Percentiles rank a stretch among this genome's conserved stretches.
Conservation (phyloP, 2,113 vertebrate genomes). For the Prietella phreatophila region DNA sequence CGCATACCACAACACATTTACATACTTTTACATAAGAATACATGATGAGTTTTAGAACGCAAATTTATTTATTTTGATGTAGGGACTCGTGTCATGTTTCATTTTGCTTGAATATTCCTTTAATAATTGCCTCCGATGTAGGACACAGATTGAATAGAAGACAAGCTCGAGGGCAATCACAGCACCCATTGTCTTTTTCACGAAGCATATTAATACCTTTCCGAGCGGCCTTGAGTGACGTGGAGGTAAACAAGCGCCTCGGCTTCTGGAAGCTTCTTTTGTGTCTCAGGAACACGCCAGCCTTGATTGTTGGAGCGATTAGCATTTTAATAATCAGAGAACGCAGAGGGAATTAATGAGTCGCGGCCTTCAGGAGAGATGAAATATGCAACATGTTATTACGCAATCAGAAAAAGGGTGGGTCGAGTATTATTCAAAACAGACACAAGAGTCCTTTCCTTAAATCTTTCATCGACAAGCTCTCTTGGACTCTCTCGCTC, state of each 20-base stretch:
- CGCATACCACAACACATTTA: background rate
- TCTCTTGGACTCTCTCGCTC: background rate
- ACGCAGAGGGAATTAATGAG: constrained; percentile 25
- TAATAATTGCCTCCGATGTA: constrained; percentile 52
- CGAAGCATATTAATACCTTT: constrained; percentile 49
- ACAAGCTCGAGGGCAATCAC: constrained; percentile 50
- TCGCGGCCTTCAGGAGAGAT: constrained; percentile 12
- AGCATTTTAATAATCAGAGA: constrained; percentile 36
- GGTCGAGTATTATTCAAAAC: background rate
- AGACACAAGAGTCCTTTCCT: background rate
- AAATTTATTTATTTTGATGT: background rate
- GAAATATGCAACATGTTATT: background rate
- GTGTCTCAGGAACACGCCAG: constrained; percentile 8
- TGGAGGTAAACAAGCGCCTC: constrained; percentile 42
- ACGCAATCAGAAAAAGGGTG: background rate
- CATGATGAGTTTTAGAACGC: background rate
- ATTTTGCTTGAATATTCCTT: constrained; percentile 47
- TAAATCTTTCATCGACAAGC: background rate
- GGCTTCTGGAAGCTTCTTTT: constrained; percentile 36
- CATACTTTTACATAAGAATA: no score
- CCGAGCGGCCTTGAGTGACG: constrained; percentile 32
- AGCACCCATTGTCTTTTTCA: constrained; percentile 40
- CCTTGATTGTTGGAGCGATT: constrained; percentile 37
- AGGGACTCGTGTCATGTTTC: constrained; percentile 17
- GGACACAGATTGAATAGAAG: constrained; percentile 50